phyloP scores from a whole-genome alignment of 1,140 invertebrate genomes.

The Lepidostoma basale region DNA sequence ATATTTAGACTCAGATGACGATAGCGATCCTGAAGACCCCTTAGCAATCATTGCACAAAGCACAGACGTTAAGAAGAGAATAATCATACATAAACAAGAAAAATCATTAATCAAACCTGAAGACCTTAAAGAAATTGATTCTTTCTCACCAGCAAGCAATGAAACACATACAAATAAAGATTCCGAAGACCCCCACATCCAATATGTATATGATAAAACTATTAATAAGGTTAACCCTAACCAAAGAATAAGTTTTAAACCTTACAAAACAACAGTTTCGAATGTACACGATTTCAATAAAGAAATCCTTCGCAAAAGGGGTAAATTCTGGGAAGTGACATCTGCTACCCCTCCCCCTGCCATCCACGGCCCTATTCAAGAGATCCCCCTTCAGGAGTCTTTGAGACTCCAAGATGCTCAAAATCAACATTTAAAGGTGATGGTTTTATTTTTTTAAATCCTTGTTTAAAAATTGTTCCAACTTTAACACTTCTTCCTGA shows the following conservation, averaged over 20 bases:
- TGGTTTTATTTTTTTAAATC: slow-evolving; percentile 1
- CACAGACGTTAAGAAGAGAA: slow-evolving; percentile 64
- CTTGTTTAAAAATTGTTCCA: too few relatives aligned
- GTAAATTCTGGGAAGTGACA: slow-evolving; percentile 71
- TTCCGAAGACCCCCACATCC: slow-evolving; percentile 61
- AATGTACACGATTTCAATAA: slow-evolving; percentile 68
- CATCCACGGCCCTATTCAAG: slow-evolving; percentile 62
- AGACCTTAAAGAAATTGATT: slow-evolving; percentile 64
- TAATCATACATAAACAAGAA: slow-evolving; percentile 61
- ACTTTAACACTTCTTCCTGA: too few relatives aligned
- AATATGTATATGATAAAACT: slow-evolving; percentile 66
- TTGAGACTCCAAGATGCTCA: slow-evolving; percentile 62
- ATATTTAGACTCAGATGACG: slow-evolving; percentile 69
- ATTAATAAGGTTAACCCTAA: slow-evolving; percentile 53
- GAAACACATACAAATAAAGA: neutral
- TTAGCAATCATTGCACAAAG: slow-evolving; percentile 69
- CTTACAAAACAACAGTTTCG: slow-evolving; percentile 68
- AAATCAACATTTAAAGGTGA: slow-evolving; percentile 52
- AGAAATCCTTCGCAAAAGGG: slow-evolving; percentile 63
- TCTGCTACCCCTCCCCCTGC: slow-evolving; percentile 70
- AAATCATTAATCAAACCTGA: slow-evolving; percentile 65
- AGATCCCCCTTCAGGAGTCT: slow-evolving; percentile 64
- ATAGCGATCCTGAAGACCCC: slow-evolving; percentile 66
- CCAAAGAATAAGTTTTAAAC: slow-evolving; percentile 62
- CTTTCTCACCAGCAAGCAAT: neutral